A percentile compares a stretch with the other conserved stretches of the same genome.
These are phyloP conservation scores for Noctua janthina DNA, from an alignment of 2,888 invertebrate species.

Conservation along the genomic window DNA sequence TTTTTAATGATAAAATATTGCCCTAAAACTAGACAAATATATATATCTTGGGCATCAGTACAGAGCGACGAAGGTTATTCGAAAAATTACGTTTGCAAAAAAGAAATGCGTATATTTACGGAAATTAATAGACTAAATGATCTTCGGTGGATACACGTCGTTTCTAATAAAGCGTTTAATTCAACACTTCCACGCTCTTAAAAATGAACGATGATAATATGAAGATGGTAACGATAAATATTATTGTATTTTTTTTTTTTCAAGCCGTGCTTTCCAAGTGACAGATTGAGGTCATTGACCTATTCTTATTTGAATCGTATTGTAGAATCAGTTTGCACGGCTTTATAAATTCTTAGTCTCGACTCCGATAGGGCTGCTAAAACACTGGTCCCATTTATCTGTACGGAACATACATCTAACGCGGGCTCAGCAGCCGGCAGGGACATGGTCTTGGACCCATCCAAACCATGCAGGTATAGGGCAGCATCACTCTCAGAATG, in stretches of 20 bases:
- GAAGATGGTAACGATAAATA: too few species aligned
- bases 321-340: slow-evolving; percentile 71
- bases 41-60: background rate
- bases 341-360: slow-evolving; percentile 92
- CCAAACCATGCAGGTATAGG: slow-evolving; percentile 92
- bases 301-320: background rate
- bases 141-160: background rate
- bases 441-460: slow-evolving; percentile 85
- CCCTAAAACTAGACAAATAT: background rate
- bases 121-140: too few species aligned
- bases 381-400: slow-evolving; percentile 87
- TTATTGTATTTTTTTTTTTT: too few species aligned
- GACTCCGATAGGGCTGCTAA: slow-evolving; percentile 92
- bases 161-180: background rate
- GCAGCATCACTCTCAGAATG: slow-evolving; percentile 93
- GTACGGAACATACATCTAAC: slow-evolving; percentile 92
- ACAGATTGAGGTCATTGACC: background rate
- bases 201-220: background rate
- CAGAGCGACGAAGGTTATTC: background rate
- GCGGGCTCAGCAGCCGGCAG: slow-evolving; percentile 92
- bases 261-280: too few species aligned
- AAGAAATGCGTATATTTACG: background rate
- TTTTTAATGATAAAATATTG: too few species aligned
- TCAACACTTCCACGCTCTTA: background rate
- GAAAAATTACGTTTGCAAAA: background rate